These are phyloP conservation scores for Antennarius maculatus DNA, from an alignment of 2,797 vertebrate species.

Conservation along the genomic window DNA sequence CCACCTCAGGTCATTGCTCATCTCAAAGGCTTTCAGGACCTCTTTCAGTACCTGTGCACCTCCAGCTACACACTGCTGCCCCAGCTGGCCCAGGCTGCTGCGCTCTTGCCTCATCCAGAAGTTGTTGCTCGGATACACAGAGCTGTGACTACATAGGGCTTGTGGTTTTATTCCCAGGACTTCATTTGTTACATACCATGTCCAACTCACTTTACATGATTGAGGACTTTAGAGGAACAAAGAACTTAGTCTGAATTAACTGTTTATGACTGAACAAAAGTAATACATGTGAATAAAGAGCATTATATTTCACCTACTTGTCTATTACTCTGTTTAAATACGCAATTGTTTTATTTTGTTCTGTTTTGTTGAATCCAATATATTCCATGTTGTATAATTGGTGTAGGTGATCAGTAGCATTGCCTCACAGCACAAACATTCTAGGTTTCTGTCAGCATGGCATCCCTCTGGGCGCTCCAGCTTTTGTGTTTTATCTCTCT, in stretches of 20 bases:
- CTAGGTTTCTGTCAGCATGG: too few species aligned
- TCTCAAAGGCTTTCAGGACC: slow-evolving; percentile 67
- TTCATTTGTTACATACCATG: slow-evolving; percentile 22
- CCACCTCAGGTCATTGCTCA: slow-evolving; percentile 60
- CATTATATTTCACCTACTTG: neutral
- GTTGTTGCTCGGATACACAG: slow-evolving; percentile 67
- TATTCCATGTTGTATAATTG: neutral
- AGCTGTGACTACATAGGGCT: slow-evolving; percentile 44
- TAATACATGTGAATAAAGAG: neutral
- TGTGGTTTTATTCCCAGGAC: slow-evolving; percentile 37
- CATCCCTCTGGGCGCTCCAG: too few species aligned
- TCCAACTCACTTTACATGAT: slow-evolving; percentile 16
- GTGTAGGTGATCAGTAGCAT: neutral
- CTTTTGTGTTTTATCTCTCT: too few species aligned
- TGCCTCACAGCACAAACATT: too few species aligned
- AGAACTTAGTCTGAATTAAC: neutral
- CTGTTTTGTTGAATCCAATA: slow-evolving; percentile 2
- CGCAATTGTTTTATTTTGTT: neutral
- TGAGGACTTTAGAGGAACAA: neutral
- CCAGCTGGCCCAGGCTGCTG: slow-evolving; percentile 67
- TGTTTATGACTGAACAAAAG: slow-evolving; percentile 5
- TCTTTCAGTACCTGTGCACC: slow-evolving; percentile 72
- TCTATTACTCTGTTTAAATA: neutral
- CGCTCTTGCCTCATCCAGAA: slow-evolving; percentile 60
- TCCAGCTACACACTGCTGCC: slow-evolving; percentile 72